A percentile compares a stretch with the other conserved stretches of the same genome.
Evolutionary conservation across 2,113 vertebrate species (phyloP).

Genomic region (Jacana jacana): DNA sequence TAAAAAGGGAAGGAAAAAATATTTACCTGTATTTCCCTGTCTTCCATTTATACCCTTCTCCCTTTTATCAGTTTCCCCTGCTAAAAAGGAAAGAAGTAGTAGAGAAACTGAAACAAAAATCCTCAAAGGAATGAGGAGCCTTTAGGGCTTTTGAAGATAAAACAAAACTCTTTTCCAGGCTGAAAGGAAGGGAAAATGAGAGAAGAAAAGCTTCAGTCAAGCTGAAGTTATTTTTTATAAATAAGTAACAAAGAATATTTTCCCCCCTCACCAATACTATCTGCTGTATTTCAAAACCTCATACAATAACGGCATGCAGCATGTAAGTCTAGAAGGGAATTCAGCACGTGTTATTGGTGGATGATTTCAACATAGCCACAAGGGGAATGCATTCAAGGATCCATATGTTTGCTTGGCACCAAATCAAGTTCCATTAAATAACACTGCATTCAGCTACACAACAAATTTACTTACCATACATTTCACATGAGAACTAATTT

Average conservation of each 20-base stretch:
- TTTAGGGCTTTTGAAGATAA: neutral
- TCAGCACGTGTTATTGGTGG: constrained; percentile 31
- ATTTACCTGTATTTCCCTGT: neutral
- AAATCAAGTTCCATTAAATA: constrained; percentile 68
- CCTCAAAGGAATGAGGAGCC: neutral
- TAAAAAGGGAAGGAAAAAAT: neutral
- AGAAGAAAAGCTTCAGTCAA: neutral
- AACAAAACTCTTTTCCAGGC: neutral
- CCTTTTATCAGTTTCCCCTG: neutral
- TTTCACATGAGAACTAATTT: constrained; percentile 73
- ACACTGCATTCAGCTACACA: constrained; percentile 59
- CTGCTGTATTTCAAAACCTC: constrained; percentile 31
- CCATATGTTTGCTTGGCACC: constrained; percentile 72
- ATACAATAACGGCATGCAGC: constrained; percentile 18
- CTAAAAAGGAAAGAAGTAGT: neutral
- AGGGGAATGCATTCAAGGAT: constrained; percentile 59
- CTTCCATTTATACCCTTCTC: neutral
- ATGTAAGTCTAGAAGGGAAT: constrained; percentile 51
- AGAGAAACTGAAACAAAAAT: neutral
- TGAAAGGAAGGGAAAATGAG: neutral
- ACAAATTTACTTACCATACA: constrained; percentile 70
- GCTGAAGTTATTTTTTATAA: neutral
- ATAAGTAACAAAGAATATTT: neutral
- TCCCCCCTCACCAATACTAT: neutral
- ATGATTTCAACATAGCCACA: constrained; percentile 65